phyloP scores from a whole-genome alignment of 1,140 invertebrate genomes.

The Phocides pigmalion region DNA sequence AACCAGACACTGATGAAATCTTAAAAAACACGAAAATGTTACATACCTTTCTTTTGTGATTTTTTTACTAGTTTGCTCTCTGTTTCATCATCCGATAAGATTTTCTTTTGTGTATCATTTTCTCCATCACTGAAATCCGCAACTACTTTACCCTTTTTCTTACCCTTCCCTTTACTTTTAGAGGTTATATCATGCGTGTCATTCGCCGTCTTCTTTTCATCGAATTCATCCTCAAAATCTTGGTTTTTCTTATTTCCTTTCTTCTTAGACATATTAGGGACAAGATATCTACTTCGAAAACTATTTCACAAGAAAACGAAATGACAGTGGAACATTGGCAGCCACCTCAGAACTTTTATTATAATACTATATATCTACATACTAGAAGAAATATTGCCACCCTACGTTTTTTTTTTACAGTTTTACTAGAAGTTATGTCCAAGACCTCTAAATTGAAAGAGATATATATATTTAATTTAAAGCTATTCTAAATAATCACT shows the following conservation, averaged over 20 bases:
- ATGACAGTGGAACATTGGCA: background rate
- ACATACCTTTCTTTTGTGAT: conserved; percentile 82
- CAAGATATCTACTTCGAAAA: conserved; percentile 14
- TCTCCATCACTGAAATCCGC: conserved; percentile 82
- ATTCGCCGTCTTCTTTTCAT: conserved; percentile 71
- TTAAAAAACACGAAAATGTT: conserved; percentile 3
- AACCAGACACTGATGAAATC: too few species aligned
- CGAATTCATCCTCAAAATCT: conserved; percentile 85
- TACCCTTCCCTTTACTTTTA: conserved; percentile 79
- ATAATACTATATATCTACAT: too few species aligned
- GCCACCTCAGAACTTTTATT: conserved; percentile 1
- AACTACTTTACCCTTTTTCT: conserved; percentile 80
- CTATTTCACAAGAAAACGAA: conserved; percentile 8
- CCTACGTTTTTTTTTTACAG: too few species aligned
- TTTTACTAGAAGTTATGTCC: too few species aligned
- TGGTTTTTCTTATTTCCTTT: conserved; percentile 86
- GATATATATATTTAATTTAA: too few species aligned
- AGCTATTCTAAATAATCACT: too few species aligned
- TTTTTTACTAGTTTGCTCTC: conserved; percentile 78
- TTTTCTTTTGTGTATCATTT: conserved; percentile 57
- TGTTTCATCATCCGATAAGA: conserved; percentile 81
- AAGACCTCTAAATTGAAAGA: too few species aligned
- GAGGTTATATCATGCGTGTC: conserved; percentile 80
- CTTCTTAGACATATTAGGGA: conserved; percentile 85
- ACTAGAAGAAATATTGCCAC: too few species aligned